Base-by-base conservation (phyloP, 2,888 invertebrate genomes). In the Nomada ruficornis region DNA sequence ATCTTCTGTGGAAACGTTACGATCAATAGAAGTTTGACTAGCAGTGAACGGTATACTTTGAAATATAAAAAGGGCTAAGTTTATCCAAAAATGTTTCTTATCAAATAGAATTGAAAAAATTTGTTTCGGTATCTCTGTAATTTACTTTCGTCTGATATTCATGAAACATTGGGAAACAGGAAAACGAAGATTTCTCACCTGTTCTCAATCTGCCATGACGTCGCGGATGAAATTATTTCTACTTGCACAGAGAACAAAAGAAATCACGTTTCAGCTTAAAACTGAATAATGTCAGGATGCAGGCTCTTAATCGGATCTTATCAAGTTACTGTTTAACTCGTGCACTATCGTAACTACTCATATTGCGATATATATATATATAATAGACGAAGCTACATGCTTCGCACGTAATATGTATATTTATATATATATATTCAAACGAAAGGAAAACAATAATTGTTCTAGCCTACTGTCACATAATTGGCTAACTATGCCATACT, bases 401-500 rank as follows among this genome's bases (percentile, higher is more conserved):
- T 65, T 68, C 77, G 55, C 23, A 57, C 65, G 44, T 54, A 65
- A 80, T 84, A 67, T 80, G 54, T 60, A 82, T 80, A 69, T 59
- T 57, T 72, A 72, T 73, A 42, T 68, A 50, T 83, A 82, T 60
- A 70, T 78, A 78, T 71, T 75, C 55, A 80, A 85, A 82, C 42
- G 80, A 82, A 76, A 18, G 29, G 67, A 70, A 85, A 83, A 86
- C 64, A 59, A 71, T 76, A 62, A 73, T 72, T 64, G 68, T 63
- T 62, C 75, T 82, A 84, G 44, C 71, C 67, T 81, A 82, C 36
- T 57, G 83, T 86, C 85, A 82, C 82, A 60, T 83, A 69, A 86
- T 63, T 85, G 81, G 82, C 88, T 84, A 84, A 86, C 85, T 76
- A 76, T 80, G 88, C 88, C 83, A 86, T 88, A 89, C 81, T 87